Conservation (phyloP, 2,888 invertebrate species). For the Apeira syringaria region DNA sequence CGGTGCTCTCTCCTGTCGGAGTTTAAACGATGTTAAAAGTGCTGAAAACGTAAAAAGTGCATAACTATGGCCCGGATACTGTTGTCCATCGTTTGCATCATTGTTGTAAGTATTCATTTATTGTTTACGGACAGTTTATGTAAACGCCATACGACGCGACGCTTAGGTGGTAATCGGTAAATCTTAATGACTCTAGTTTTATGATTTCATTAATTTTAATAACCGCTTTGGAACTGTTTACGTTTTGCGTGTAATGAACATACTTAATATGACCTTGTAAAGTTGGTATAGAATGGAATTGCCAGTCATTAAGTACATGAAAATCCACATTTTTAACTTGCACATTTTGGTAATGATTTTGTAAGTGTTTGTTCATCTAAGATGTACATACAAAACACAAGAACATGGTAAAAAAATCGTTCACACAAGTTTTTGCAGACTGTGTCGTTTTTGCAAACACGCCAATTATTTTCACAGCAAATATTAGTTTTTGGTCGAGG, state of each 20-base stretch:
- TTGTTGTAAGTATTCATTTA: constrained; percentile 49
- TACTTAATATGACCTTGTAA: constrained; percentile 11
- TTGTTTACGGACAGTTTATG: constrained; percentile 14
- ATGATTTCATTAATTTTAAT: constrained; percentile 15
- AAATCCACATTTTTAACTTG: constrained; percentile 4
- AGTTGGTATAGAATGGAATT: neutral
- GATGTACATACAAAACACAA: no score
- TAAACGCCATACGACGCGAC: constrained; percentile 2
- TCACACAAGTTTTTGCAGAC: constrained; percentile 16
- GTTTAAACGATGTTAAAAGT: constrained; percentile 34
- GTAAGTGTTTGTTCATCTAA: constrained; percentile 4
- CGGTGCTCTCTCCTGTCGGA: constrained; percentile 38
- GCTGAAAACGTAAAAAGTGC: constrained; percentile 24
- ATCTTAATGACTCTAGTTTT: constrained; percentile 15
- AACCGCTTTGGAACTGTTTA: neutral
- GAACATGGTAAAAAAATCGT: constrained; percentile 22
- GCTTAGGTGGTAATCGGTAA: constrained; percentile 3
- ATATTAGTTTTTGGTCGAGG: constrained; percentile 12
- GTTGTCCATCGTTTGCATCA: constrained; percentile 49
- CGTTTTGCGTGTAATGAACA: neutral
- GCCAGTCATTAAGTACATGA: neutral
- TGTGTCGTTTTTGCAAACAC: constrained; percentile 9
- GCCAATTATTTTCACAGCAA: constrained; percentile 15
- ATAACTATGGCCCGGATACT: constrained; percentile 56
- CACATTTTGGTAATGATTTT: constrained; percentile 11